Percentiles rank a stretch among this genome's conserved stretches.
Conservation (phyloP, 1,140 invertebrate genomes). For the Drosophila funebris region DNA sequence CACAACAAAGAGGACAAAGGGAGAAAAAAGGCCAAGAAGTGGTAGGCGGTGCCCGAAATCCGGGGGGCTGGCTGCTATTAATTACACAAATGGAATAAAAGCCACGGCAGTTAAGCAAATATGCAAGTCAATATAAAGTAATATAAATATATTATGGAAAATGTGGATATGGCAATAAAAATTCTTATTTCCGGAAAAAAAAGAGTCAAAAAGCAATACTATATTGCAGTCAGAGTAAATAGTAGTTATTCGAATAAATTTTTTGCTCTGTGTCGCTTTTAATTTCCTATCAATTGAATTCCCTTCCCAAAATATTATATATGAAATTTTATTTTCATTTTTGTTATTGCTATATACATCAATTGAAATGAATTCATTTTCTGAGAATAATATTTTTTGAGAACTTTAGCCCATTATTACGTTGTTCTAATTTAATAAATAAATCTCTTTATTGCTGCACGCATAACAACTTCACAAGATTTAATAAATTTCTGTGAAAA, state of each 20-base stretch:
- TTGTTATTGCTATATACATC: too few relatives aligned
- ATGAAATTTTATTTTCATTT: too few relatives aligned
- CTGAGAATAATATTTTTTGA: too few relatives aligned
- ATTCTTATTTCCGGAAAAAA: not conserved
- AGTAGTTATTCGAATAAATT: not conserved
- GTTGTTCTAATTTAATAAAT: too few relatives aligned
- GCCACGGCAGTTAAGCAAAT: slow-evolving; percentile 5
- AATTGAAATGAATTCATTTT: too few relatives aligned
- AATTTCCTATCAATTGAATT: not conserved
- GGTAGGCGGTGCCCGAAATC: slow-evolving; percentile 16
- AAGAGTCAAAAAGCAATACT: not conserved
- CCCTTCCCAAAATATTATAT: not conserved
- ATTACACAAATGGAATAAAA: slow-evolving; percentile 41
- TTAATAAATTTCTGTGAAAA: too few relatives aligned
- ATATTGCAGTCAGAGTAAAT: not conserved
- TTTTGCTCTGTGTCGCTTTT: not conserved
- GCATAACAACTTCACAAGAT: too few relatives aligned
- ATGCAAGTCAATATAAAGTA: slow-evolving; percentile 30
- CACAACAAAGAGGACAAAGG: slow-evolving; percentile 22
- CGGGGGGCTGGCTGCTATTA: slow-evolving; percentile 26
- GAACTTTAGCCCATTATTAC: too few relatives aligned
- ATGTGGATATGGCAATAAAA: not conserved
- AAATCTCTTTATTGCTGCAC: too few relatives aligned
- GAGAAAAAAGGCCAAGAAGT: not conserved
- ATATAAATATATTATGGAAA: slow-evolving; percentile 9